Conservation (phyloP, 2,113 vertebrate genomes). For the Sinocyclocheilus anophthalmus region DNA sequence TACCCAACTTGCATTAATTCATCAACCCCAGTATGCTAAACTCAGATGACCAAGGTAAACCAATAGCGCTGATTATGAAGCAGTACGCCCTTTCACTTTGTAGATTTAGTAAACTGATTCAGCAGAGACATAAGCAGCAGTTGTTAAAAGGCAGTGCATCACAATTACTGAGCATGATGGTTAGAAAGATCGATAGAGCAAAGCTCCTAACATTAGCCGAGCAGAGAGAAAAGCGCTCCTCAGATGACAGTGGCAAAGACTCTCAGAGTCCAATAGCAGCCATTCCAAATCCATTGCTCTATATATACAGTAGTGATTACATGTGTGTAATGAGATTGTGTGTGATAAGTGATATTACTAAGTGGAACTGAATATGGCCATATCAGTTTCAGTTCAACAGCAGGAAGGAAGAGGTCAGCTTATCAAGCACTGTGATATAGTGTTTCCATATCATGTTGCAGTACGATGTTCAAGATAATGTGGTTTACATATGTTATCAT, state of each 20-base stretch:
- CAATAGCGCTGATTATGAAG: conserved; percentile 66
- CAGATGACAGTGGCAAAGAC: conserved; percentile 69
- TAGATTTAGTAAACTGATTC: conserved; percentile 76
- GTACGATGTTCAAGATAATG: background rate
- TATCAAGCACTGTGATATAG: conserved; percentile 4
- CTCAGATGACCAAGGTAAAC: conserved; percentile 61
- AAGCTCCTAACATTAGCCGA: conserved; percentile 71
- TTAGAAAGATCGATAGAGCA: conserved; percentile 72
- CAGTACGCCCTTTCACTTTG: conserved; percentile 71
- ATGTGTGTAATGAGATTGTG: conserved; percentile 72
- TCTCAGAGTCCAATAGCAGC: conserved; percentile 69
- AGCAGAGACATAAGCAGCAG: conserved; percentile 75
- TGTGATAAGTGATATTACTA: conserved; percentile 70
- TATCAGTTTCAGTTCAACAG: conserved; percentile 69
- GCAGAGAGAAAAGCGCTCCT: conserved; percentile 72
- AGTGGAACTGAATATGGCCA: conserved; percentile 69
- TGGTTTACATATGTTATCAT: conserved; percentile 2
- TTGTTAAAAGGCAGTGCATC: conserved; percentile 74
- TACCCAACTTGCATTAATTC: conserved; percentile 11
- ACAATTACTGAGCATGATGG: conserved; percentile 75
- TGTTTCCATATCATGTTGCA: conserved; percentile 21
- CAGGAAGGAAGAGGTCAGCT: conserved; percentile 62
- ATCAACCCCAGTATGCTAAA: conserved; percentile 44
- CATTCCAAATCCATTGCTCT: conserved; percentile 77
- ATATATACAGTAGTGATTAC: conserved; percentile 78